Evolutionary conservation across 2,888 invertebrate genomes (phyloP).

Genomic region (Malthinus flaveolus): DNA sequence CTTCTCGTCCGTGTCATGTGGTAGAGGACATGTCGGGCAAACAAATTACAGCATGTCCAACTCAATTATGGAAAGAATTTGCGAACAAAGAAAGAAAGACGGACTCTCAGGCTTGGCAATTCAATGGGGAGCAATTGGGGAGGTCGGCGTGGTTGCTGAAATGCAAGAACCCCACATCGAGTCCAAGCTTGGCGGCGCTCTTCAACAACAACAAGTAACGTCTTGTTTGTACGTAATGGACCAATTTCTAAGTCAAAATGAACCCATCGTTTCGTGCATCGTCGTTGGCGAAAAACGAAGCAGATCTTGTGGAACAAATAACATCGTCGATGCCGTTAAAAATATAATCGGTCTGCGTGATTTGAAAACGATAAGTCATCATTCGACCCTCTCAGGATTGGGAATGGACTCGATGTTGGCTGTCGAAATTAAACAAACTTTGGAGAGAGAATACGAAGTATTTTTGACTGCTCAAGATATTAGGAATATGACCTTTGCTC

Average conservation of each 20-base stretch:
- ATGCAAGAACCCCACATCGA: slow-evolving; percentile 28
- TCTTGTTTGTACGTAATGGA: slow-evolving; percentile 68
- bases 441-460: slow-evolving; percentile 88
- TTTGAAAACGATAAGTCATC: slow-evolving; percentile 69
- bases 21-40: slow-evolving; percentile 90
- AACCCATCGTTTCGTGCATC: slow-evolving; percentile 77
- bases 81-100: slow-evolving; percentile 70
- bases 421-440: slow-evolving; percentile 91
- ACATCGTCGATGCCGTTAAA: slow-evolving; percentile 73
- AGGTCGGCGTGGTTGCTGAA: slow-evolving; percentile 72
- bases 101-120: slow-evolving; percentile 81
- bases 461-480: slow-evolving; percentile 86
- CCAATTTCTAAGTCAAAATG: slow-evolving; percentile 67
- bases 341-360: slow-evolving; percentile 64
- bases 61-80: slow-evolving; percentile 86
- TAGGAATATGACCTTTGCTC: slow-evolving; percentile 76
- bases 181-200: slow-evolving; percentile 61
- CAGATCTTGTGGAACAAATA: slow-evolving; percentile 63
- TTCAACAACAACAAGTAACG: slow-evolving; percentile 65
- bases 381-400: slow-evolving; percentile 81
- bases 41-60: slow-evolving; percentile 90
- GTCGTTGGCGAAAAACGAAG: slow-evolving; percentile 83
- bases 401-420: slow-evolving; percentile 98
- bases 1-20: slow-evolving; percentile 90
- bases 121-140: slow-evolving; percentile 93